Conservation (phyloP, 2,888 invertebrate species). For the Anthophora plumipes region DNA sequence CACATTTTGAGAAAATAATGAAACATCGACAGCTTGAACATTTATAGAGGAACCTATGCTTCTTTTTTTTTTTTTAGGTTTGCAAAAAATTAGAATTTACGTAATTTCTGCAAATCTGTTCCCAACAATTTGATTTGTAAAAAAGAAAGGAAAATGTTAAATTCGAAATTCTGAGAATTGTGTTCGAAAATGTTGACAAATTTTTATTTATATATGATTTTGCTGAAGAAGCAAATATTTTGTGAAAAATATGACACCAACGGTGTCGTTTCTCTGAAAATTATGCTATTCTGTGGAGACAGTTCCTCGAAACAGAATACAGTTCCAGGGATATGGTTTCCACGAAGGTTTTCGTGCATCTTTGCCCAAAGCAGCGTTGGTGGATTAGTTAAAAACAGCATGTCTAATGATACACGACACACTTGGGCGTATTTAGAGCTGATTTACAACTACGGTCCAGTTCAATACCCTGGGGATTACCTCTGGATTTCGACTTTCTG, state of each 20-base stretch:
- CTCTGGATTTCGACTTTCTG: constrained; percentile 7
- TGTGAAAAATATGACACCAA: background rate
- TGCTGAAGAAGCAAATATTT: background rate
- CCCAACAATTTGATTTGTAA: background rate
- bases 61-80: too few species aligned
- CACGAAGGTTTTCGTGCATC: constrained; percentile 9
- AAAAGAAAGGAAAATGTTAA: background rate
- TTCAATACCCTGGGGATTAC: constrained; percentile 27
- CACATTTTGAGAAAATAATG: background rate
- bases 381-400: constrained; percentile 21
- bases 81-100: too few species aligned
- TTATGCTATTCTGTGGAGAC: background rate
- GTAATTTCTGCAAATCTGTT: background rate
- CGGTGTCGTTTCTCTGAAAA: background rate
- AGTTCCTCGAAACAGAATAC: background rate
- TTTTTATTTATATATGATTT: background rate
- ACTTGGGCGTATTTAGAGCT: constrained; percentile 20
- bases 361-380: background rate
- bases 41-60: background rate
- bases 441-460: constrained; percentile 16
- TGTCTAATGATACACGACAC: constrained; percentile 29
- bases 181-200: background rate
- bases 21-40: background rate
- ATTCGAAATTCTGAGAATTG: too few species aligned
- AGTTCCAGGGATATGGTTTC: constrained; percentile 12